phyloP scores from a whole-genome alignment of 2,797 vertebrate species.

The Erpetoichthys calabaricus region DNA sequence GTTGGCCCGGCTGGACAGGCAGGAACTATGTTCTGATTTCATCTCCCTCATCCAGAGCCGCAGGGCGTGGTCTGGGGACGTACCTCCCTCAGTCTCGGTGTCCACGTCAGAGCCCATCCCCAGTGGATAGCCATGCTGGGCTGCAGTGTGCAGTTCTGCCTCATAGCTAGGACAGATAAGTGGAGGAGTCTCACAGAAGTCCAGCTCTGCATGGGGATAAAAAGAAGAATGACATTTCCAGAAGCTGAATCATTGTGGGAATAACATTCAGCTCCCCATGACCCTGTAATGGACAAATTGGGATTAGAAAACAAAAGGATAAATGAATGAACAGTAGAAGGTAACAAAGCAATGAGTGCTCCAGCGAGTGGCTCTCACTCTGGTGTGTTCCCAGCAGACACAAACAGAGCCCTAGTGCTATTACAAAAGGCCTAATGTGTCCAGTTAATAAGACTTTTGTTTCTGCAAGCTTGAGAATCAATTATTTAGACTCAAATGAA shows the following conservation, averaged over 20 bases:
- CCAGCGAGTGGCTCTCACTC: too few species aligned
- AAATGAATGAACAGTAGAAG: too few species aligned
- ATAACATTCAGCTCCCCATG: too few species aligned
- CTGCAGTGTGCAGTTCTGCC: slow-evolving; percentile 51
- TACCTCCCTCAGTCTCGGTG: slow-evolving; percentile 78
- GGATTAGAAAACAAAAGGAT: too few species aligned
- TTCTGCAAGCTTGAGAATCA: background rate
- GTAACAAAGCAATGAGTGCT: too few species aligned
- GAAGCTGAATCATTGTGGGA: too few species aligned
- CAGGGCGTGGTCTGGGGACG: slow-evolving; percentile 75
- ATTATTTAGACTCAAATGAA: background rate
- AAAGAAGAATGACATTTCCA: slow-evolving; percentile 13
- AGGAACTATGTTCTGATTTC: slow-evolving; percentile 90
- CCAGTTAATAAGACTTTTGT: too few species aligned
- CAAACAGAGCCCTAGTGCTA: too few species aligned
- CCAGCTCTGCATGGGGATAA: slow-evolving; percentile 55
- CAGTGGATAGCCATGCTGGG: slow-evolving; percentile 64
- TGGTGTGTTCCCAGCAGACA: too few species aligned
- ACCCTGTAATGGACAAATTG: too few species aligned
- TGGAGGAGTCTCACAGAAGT: slow-evolving; percentile 69
- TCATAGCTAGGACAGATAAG: slow-evolving; percentile 74
- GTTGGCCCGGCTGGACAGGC: slow-evolving; percentile 87
- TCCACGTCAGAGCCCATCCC: slow-evolving; percentile 81
- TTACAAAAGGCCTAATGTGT: too few species aligned
- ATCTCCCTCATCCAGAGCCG: slow-evolving; percentile 91